phyloP scores from a whole-genome alignment of 1,140 invertebrate species.

The Drosophila nannoptera region DNA sequence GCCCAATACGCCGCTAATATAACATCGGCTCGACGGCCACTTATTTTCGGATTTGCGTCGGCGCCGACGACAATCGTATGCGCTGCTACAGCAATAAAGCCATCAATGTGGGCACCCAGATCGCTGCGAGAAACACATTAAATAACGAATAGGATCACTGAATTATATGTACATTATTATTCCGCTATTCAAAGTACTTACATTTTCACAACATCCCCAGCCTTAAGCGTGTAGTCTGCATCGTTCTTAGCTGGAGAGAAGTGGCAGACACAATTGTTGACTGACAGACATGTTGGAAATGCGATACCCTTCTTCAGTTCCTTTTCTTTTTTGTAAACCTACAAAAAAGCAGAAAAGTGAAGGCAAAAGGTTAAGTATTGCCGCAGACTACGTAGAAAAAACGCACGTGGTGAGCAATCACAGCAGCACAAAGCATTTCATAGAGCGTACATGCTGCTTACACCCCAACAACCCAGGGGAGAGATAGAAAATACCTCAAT shows the following conservation, averaged over 20 bases:
- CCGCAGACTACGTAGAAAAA: constrained; percentile 22
- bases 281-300: constrained; percentile 98
- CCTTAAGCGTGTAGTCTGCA: constrained; percentile 91
- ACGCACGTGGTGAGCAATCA: constrained; percentile 49
- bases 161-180: neutral
- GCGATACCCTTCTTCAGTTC: constrained; percentile 99
- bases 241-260: constrained; percentile 97
- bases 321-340: constrained; percentile 97
- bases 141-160: neutral
- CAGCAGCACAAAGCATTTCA: constrained; percentile 26
- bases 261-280: constrained; percentile 99
- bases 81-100: constrained; percentile 98
- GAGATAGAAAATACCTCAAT: constrained; percentile 50
- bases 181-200: constrained; percentile 81
- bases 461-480: neutral
- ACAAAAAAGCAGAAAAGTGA: neutral
- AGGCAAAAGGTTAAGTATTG: constrained; percentile 9
- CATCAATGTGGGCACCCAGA: constrained; percentile 98
- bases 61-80: constrained; percentile 96
- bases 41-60: constrained; percentile 84
- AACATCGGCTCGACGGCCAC: constrained; percentile 95
- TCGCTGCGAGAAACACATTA: constrained; percentile 83
- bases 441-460: constrained; percentile 15
- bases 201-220: constrained; percentile 99
- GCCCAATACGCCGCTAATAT: constrained; percentile 96